Evolutionary conservation across 2,888 invertebrate genomes (phyloP), one percentile per base, ranked within the genome.

Genomic region (Heliothis peltigera): DNA sequence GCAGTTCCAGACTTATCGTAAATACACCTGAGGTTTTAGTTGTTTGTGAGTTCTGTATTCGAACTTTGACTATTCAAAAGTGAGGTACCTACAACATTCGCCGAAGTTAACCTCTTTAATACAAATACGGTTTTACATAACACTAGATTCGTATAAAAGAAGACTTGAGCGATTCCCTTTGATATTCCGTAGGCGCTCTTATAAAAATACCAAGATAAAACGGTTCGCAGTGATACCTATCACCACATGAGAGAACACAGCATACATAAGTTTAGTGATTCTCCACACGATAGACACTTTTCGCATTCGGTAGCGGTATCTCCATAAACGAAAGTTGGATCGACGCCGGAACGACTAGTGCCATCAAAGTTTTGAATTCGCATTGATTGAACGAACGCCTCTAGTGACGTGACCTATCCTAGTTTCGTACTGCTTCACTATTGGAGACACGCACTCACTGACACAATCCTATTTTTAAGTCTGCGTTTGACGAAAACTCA

Each of bases 301-400:
- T 58, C 60, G 71, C 58, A 77, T 77, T 81, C 79, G 79, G 80
- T 77, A 81, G 77, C 69, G 79, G 78, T 74, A 77, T 76, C 77
- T 78, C 75, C 66, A 81, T 86, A 84, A 84, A 81, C 73, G 78
- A 82, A 66, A 76, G 81, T 82, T 83, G 79, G 73, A 83, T 79
- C 79, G 73, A 81, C 75, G 44, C 54, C 54, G 71, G 75, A 65
- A 72, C 79, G 76, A 81, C 80, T 78, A 75, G 77, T 70, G 82
- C 79, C 78, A 84, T 84, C 84, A 83, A 87, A 85, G 81, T 84
- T 88, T 86, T 82, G 86, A 86, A 84, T 81, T 79, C 85, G 72
- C 83, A 75, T 83, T 83, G 84, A 87, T 84, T 75, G 77, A 77
- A 72, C 84, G 80, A 81, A 78, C 72, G 71, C 72, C 72, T 77